A percentile compares a stretch with the other conserved stretches of the same genome.
Evolutionary conservation across 2,797 vertebrate species (phyloP).

Genomic region (Oreochromis mossambicus): DNA sequence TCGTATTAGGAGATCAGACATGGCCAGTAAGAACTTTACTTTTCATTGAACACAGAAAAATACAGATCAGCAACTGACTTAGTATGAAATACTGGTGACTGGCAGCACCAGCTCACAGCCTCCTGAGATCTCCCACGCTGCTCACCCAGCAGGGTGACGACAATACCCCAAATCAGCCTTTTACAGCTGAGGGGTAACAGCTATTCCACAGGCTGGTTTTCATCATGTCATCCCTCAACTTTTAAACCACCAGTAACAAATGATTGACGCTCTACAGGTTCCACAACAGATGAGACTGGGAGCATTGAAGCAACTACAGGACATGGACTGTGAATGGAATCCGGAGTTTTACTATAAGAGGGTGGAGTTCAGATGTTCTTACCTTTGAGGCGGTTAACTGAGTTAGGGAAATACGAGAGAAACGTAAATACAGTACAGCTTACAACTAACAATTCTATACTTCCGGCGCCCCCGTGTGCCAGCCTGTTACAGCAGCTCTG

Average conservation of each 20-base stretch:
- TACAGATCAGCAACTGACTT: not conserved
- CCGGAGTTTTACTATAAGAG: not conserved
- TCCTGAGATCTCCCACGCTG: not conserved
- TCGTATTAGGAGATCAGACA: not conserved
- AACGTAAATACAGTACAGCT: fast-evolving
- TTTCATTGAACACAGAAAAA: not conserved
- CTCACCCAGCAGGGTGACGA: not conserved
- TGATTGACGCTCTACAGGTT: fast-evolving
- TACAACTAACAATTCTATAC: not conserved
- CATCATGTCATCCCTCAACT: fast-evolving
- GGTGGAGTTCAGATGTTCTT: not conserved
- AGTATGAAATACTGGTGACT: not conserved
- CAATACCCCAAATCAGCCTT: fast-evolving
- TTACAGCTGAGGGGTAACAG: not conserved
- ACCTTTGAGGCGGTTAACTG: not conserved
- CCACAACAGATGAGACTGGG: not conserved
- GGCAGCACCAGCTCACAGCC: not conserved
- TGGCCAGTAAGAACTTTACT: not conserved
- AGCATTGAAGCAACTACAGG: not conserved
- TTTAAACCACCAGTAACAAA: not conserved
- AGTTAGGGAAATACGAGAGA: not conserved
- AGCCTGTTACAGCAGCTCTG: too few relatives aligned
- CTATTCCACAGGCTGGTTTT: not conserved
- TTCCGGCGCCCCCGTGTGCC: too few relatives aligned
- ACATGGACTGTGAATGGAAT: not conserved